Base-by-base conservation (phyloP, 1,140 invertebrate genomes). In the Leptopilina clavipes region DNA sequence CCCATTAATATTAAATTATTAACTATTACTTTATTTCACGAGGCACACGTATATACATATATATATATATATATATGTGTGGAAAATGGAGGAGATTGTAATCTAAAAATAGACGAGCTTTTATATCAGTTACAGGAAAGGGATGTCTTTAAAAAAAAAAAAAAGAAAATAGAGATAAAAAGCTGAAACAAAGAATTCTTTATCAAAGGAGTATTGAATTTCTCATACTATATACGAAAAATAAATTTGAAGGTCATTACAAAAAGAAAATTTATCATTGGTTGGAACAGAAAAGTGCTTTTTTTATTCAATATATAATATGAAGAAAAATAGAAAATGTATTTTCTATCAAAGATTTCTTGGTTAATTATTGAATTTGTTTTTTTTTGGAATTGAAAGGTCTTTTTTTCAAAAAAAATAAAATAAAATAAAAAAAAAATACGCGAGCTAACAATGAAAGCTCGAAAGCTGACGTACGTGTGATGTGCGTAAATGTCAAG, bases 391-490 rank as follows among this genome's bases (percentile, higher is more conserved):
- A 52, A 17, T 17, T 45, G 48, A 52, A 52, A 52, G 48, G 48
- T 52, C 48, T n/a, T 52, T 52, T 3, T n/a, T 12, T 1, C 1
- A 14, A 7, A 48, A n/a, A 8, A 17, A 65, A 65, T 65, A 65
- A 14, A 14, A 7, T n/a, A n/a, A 8, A 17, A 65, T n/a, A n/a
- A 14, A 14, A 7, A 48, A n/a, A 8, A 17, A 65, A 65, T 65
- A 65, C 19, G 22, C 19, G 22, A 65, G 56, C 19, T 65, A 65
- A 65, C 56, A 65, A 65, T 65, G 14, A 65, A 65, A 65, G 56
- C 56, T 65, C 22, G 56, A 65, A 31, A 65, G 56, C 56, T 65
- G 56, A 65, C 56, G 56, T 65, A 65, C 56, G 22, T 65, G 19
- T 65, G 22, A 65, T 65, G 56, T 65, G 19, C 19, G 22, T 65